These are phyloP conservation scores for Trissolcus basalis DNA, from an alignment of 1,140 invertebrate species.

Conservation along the genomic window DNA sequence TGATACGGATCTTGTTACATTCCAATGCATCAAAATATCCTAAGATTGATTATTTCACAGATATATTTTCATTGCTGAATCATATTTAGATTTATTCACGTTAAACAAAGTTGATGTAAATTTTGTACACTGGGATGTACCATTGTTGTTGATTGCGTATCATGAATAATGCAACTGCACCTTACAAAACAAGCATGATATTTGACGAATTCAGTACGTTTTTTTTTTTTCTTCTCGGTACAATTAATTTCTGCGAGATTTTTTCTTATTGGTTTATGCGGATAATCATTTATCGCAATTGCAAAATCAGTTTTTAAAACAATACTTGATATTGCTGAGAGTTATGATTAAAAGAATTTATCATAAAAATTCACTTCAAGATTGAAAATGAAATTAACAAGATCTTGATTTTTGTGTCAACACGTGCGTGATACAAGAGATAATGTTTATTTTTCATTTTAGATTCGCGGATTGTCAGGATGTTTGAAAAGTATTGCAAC, in stretches of 20 bases:
- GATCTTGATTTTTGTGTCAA: too few species aligned
- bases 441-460: too few species aligned
- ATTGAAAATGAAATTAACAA: too few species aligned
- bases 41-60: constrained; percentile 21
- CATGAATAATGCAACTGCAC: not conserved
- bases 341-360: too few species aligned
- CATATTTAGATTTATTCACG: constrained; percentile 11
- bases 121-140: not conserved
- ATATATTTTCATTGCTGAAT: constrained; percentile 12
- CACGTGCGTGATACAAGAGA: too few species aligned
- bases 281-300: too few species aligned
- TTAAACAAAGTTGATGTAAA: not conserved
- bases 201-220: not conserved
- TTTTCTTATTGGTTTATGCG: too few species aligned
- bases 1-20: constrained; percentile 25
- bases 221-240: not conserved
- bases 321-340: too few species aligned
- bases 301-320: too few species aligned
- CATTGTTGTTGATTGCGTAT: not conserved
- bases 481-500: too few species aligned
- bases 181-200: not conserved
- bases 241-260: not conserved
- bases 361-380: too few species aligned
- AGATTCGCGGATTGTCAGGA: too few species aligned
- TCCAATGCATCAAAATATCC: constrained; percentile 36